Base-by-base conservation (phyloP, 1,140 invertebrate genomes). In the Lordiphosa collinella region DNA sequence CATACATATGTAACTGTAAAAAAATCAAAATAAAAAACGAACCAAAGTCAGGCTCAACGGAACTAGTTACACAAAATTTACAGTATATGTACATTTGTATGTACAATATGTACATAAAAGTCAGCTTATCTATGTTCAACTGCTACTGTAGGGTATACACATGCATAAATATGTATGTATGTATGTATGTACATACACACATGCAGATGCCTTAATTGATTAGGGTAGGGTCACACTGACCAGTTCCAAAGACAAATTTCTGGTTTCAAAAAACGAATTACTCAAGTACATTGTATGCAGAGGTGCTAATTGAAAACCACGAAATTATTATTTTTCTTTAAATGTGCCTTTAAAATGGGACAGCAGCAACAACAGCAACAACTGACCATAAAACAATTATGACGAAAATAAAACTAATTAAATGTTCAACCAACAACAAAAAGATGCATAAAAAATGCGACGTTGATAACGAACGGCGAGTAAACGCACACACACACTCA, bases 381-480 rank as follows among this genome's bases (percentile, higher is more conserved):
- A 12, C 12, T 25, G 43, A 14, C 16, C 37, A 46, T 13, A 31
- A 16, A 29, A 10, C 16, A 22, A 31, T 25, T 34, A 44, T 16
- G 55, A 38, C 38, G 14, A 14, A 61, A 18, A 35, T 29, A 34
- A 40, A 67, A 44, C 51, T 50, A 50, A 66, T 49, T 44, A 50
- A 51, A 63, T 66, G 29, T 50, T 32, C 43, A 41, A 66, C 32
- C 32, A 36, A 25, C 25, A 13, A 37, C 7, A 25, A 60, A 25
- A 14, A 64, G 46, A 66, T 57, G 32, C 32, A 13, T 48, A 36
- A 47, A 55, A 67, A 51, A 48, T 41, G 43, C 54, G 55, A 48
- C 63, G 57, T 13, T 68, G 63, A 68, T 67, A 67, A 67, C 63
- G 52, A 66, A 65, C 51, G 13, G 18, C 36, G 58, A 62, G 35